phyloP scores from a whole-genome alignment of 2,888 invertebrate species.

The Phorcus lineatus region DNA sequence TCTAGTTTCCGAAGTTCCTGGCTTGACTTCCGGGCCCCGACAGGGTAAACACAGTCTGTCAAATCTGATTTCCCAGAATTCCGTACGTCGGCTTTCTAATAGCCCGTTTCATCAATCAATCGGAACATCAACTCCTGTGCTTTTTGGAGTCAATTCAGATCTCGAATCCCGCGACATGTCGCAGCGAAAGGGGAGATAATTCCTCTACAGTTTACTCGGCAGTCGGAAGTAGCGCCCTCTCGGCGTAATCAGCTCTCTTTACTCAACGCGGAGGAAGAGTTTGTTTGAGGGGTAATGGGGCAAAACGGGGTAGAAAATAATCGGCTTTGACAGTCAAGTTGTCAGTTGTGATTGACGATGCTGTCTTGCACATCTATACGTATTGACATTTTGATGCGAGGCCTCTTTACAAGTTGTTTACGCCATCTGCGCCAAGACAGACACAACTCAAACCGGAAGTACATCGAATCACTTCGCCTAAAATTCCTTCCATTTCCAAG shows the following conservation, averaged over 20 bases:
- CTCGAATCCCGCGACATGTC: background rate
- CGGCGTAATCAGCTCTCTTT: background rate
- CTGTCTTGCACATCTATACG: background rate
- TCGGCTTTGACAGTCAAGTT: background rate
- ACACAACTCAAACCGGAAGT: background rate
- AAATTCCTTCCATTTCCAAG: background rate
- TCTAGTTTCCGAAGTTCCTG: conserved; percentile 16
- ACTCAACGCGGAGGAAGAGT: background rate
- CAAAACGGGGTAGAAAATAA: background rate
- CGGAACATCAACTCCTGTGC: background rate
- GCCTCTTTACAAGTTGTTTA: background rate
- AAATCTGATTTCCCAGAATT: background rate
- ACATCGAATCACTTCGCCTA: background rate
- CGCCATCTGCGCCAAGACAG: background rate
- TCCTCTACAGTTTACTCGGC: background rate
- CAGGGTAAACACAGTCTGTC: conserved; percentile 16
- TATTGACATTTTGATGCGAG: background rate
- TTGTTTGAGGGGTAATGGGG: background rate
- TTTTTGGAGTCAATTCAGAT: background rate
- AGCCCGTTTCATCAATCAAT: background rate
- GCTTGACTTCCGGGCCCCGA: conserved; percentile 18
- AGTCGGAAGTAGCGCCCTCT: conserved; percentile 5
- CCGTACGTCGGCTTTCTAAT: conserved; percentile 5
- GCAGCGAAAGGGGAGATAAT: background rate
- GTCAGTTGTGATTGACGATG: background rate